A percentile compares a stretch with the other conserved stretches of the same genome.
Conservation (phyloP, 1,140 invertebrate genomes). For the Apis florea region DNA sequence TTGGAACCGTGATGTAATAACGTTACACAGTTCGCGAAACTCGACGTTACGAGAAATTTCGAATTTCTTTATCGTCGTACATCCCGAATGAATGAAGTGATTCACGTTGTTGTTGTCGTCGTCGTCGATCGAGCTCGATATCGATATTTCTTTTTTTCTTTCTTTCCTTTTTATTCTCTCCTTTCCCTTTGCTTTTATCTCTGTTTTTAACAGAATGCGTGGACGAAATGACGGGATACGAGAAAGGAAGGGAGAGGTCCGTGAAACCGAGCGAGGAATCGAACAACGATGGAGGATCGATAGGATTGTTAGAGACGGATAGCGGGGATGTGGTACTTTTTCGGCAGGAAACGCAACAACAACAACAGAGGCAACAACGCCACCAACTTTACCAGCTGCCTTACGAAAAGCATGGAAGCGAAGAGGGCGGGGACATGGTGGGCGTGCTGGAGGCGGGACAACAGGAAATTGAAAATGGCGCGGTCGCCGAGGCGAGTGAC, state of each 20-base stretch:
- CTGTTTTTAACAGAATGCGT: constrained; percentile 16
- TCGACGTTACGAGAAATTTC: no score
- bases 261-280: neutral
- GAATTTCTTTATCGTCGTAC: no score
- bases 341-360: constrained; percentile 18
- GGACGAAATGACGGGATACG: neutral
- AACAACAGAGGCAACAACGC: constrained; percentile 27
- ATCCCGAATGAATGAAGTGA: no score
- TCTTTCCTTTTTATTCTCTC: neutral
- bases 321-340: constrained; percentile 10
- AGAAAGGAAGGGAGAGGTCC: no score
- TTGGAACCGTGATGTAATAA: neutral
- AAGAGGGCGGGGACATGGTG: constrained; percentile 74
- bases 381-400: constrained; percentile 45
- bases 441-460: constrained; percentile 79
- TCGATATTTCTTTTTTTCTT: no score
- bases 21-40: neutral
- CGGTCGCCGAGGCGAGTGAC: constrained; percentile 65
- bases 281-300: constrained; percentile 19
- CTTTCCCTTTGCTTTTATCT: no score
- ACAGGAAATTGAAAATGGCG: constrained; percentile 79
- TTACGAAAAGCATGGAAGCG: constrained; percentile 72
- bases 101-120: no score
- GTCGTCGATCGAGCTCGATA: no score
- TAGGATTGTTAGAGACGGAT: neutral